Evolutionary conservation across 2,888 invertebrate species (phyloP), one percentile per base, ranked within the genome.

Genomic region (Neoascia interrupta): DNA sequence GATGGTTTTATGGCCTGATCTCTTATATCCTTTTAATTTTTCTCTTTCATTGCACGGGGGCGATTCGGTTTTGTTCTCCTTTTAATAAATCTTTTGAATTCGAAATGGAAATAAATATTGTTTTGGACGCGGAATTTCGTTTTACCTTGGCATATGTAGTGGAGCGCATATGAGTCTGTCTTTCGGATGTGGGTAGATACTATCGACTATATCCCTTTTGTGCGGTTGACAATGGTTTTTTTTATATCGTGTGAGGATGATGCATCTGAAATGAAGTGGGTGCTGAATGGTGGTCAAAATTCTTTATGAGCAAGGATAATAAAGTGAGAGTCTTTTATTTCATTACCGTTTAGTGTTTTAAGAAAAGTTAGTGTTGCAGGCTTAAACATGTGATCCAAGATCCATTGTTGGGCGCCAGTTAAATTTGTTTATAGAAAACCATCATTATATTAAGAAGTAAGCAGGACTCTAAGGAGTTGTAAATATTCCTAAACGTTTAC

Each of bases 41-140:
- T 66, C 5, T 4, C n/a, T n/a, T n/a, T 31, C 13, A 19, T 5
- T 21, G 13, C 1, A 15, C 36, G 15, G 23, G n/a, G 37, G 21
- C 36, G n/a, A 53, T 58, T 21, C 19, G 3, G n/a, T 26, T 43
- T 31, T 28, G 34, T 36, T 54, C 18, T 31, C 31, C 31, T 31
- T 72, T 41, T 39, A 36, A 28, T 8, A 28, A 54, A 41, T 64
- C 41, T 64, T 64, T 49, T 45, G 43, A 41, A 43, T 36, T 16
- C 10, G n/a, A 37, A 64, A 58, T 31, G 36, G 15, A 31, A 39
- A 49, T 49, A 18, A 11, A 15, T 1, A 11, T 13, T 60, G 11
- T 21, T 18, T 23, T 49, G 28, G 3, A 31, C 8, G 8, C 19
- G 26, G 18, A 26, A 45, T 51, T 19, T 49, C 0, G n/a, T 34